Conservation (phyloP, 2,797 vertebrate genomes). For the Pangasius larnaudii region DNA sequence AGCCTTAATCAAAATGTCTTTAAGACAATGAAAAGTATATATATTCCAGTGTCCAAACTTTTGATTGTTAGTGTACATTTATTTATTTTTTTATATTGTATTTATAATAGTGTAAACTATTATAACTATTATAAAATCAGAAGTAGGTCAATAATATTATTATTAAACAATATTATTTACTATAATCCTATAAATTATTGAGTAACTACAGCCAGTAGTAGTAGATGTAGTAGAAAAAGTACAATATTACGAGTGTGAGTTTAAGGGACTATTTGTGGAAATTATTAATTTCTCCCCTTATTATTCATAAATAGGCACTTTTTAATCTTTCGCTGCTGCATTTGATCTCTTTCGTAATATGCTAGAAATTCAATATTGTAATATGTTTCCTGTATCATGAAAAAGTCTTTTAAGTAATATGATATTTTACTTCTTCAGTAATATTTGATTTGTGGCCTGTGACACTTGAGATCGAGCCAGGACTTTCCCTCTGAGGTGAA, state of each 20-base stretch:
- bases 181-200: not conserved
- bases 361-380: not conserved
- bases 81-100: not conserved
- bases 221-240: not conserved
- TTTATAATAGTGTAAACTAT: not conserved
- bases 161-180: not conserved
- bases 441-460: not conserved
- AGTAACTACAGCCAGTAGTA: not conserved
- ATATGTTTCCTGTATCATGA: not conserved
- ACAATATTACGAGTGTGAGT: not conserved
- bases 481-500: conserved; percentile 1
- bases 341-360: not conserved
- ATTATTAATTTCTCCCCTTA: not conserved
- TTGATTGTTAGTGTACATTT: not conserved
- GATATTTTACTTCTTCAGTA: not conserved
- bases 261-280: not conserved
- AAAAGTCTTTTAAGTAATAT: not conserved
- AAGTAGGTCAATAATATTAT: too few relatives aligned
- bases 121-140: not conserved
- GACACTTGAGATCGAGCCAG: not conserved
- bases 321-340: not conserved
- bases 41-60: not conserved
- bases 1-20: not conserved
- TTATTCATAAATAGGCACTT: not conserved
- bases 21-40: not conserved